phyloP scores from a whole-genome alignment of 2,113 vertebrate genomes.

The Tilapia sparmanii region DNA sequence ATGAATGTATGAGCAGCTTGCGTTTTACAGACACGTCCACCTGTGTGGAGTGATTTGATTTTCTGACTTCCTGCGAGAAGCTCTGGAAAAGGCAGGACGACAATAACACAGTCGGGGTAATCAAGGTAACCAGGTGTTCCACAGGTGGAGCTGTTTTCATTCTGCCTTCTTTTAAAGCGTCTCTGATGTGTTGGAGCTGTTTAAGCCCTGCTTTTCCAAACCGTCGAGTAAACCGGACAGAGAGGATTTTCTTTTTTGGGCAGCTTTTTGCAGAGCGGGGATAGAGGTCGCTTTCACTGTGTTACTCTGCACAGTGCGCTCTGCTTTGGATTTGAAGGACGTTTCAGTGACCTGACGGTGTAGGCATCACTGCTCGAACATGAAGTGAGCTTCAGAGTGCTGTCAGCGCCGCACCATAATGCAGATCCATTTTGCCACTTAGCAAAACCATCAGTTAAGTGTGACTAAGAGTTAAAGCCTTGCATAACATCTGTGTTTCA shows the following conservation, averaged over 20 bases:
- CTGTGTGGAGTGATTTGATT: not conserved
- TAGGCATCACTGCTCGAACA: not conserved
- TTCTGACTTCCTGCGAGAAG: not conserved
- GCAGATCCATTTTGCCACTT: conserved; percentile 42
- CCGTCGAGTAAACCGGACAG: not conserved
- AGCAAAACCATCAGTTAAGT: conserved; percentile 6
- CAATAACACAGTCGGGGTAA: not conserved
- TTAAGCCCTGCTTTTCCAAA: not conserved
- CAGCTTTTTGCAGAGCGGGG: not conserved
- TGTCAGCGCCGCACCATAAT: not conserved
- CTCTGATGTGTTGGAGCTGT: not conserved
- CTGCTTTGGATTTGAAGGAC: not conserved
- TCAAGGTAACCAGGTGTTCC: accelerated
- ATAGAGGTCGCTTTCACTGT: not conserved
- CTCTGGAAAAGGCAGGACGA: not conserved
- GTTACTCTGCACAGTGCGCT: not conserved
- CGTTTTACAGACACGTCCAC: not conserved
- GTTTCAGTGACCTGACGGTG: not conserved
- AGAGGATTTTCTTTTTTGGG: not conserved
- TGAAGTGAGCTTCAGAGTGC: conserved; percentile 1
- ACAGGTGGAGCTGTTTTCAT: not conserved
- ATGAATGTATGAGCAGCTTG: not conserved
- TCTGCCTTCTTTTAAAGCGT: not conserved
- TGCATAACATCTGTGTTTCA: not conserved
- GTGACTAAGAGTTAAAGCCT: not conserved